These are phyloP conservation scores for Leucopsar rothschildi DNA, from an alignment of 2,113 vertebrate genomes.

Conservation along the genomic window DNA sequence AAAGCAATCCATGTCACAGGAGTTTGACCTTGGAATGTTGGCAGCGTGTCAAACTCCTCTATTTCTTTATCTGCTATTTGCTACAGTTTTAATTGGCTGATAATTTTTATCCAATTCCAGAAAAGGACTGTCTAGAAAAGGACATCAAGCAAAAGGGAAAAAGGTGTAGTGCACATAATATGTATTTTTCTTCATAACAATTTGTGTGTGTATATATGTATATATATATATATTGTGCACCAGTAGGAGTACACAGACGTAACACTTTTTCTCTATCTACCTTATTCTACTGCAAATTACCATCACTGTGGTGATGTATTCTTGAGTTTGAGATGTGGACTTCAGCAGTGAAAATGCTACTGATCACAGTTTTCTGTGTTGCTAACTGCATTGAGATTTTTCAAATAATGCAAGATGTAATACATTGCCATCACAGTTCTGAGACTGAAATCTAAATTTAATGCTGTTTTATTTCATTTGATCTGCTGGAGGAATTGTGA, in stretches of 20 bases:
- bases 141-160: background rate
- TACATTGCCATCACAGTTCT: background rate
- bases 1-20: background rate
- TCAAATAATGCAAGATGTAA: background rate
- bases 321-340: background rate
- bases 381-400: background rate
- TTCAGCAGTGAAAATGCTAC: background rate
- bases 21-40: background rate
- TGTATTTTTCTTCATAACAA: background rate
- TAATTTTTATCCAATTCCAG: slow-evolving; percentile 5
- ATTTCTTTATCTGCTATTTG: background rate
- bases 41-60: background rate
- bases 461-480: background rate
- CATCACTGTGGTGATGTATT: background rate
- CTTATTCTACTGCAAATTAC: background rate
- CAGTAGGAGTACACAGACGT: background rate
- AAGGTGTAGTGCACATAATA: background rate
- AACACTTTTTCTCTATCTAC: background rate
- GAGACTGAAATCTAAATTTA: background rate
- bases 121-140: background rate
- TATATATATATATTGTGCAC: background rate
- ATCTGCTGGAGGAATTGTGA: background rate
- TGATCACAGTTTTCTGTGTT: background rate
- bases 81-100: background rate
- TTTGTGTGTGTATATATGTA: background rate